These are phyloP conservation scores for Anadara kagoshimensis DNA, from an alignment of 1,140 invertebrate genomes.

Conservation along the genomic window DNA sequence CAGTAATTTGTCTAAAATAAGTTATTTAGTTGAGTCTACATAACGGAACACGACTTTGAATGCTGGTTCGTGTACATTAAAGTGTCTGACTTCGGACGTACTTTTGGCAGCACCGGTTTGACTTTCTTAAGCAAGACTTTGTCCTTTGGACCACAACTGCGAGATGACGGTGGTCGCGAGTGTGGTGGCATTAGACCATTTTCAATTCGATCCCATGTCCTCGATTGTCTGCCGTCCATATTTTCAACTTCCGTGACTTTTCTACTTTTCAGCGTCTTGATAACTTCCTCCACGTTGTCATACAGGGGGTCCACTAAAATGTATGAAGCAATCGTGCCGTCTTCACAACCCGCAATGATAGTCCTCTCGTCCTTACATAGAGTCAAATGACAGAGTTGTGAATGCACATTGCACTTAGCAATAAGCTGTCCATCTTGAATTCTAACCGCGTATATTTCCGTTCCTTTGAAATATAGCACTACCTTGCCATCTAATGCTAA, in stretches of 20 bases:
- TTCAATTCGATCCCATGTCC: conserved; percentile 67
- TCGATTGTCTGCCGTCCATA: conserved; percentile 27
- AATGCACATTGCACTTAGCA: conserved; percentile 66
- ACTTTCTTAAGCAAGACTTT: conserved; percentile 59
- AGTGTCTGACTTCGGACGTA: conserved; percentile 58
- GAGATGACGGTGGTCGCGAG: conserved; percentile 61
- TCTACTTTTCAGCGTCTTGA: conserved; percentile 52
- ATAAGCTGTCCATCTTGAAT: conserved; percentile 56
- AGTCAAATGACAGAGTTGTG: conserved; percentile 50
- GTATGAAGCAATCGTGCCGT: conserved; percentile 67
- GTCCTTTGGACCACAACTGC: conserved; percentile 48
- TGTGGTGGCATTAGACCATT: conserved; percentile 35
- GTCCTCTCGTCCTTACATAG: conserved; percentile 65
- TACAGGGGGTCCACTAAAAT: conserved; percentile 59
- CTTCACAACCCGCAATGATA: conserved; percentile 66
- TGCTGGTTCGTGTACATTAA: conserved; percentile 53
- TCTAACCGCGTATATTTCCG: conserved; percentile 51
- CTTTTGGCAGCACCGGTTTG: conserved; percentile 50
- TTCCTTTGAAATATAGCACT: conserved; percentile 55
- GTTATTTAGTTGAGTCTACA: no score
- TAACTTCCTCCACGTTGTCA: conserved; percentile 43
- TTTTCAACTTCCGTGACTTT: conserved; percentile 20
- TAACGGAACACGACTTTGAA: conserved; percentile 59
- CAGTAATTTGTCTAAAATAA: no score
- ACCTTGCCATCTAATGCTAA: conserved; percentile 57